These are phyloP conservation scores for Garrulus glandarius DNA, from an alignment of 2,797 vertebrate genomes.

Conservation along the genomic window DNA sequence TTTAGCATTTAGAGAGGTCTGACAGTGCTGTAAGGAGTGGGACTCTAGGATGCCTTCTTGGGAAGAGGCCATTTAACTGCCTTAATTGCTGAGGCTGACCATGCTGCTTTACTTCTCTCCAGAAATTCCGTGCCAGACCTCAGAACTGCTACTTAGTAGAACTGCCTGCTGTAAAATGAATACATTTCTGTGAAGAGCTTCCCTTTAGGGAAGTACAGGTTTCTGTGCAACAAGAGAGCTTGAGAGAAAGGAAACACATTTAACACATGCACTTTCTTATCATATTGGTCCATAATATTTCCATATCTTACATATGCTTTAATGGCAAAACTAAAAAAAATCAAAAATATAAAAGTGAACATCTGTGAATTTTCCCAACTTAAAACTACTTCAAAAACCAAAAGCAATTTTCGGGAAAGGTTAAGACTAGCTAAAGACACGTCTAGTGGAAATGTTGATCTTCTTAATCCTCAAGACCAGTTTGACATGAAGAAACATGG, in stretches of 20 bases:
- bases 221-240: not conserved
- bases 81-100: not conserved
- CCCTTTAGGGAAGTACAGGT: not conserved
- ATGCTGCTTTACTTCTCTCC: not conserved
- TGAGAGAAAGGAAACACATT: not conserved
- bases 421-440: not conserved
- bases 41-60: not conserved
- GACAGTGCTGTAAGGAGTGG: not conserved
- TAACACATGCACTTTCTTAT: not conserved
- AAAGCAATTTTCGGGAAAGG: not conserved
- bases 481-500: not conserved
- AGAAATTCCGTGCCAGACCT: not conserved
- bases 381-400: not conserved
- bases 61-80: not conserved
- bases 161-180: not conserved
- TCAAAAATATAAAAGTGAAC: not conserved
- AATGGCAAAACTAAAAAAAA: not conserved
- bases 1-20: not conserved
- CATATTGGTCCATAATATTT: not conserved
- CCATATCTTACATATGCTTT: not conserved
- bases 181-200: not conserved
- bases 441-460: not conserved
- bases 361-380: not conserved
- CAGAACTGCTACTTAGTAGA: not conserved
- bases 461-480: not conserved